Evolutionary conservation across 2,888 invertebrate genomes (phyloP).

Genomic region (Mallateleia sp.): DNA sequence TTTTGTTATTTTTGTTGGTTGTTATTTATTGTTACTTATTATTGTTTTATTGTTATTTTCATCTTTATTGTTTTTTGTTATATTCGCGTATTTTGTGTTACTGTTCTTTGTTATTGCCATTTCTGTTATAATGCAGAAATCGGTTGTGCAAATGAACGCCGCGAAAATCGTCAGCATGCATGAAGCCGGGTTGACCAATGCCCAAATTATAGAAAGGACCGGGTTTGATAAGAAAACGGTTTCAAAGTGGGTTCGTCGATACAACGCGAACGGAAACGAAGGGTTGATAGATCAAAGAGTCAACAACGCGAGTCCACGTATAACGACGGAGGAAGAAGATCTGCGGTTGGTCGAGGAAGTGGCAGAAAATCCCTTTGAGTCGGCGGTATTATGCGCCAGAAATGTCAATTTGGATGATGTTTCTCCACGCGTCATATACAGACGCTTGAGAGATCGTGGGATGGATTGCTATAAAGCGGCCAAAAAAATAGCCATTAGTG

Average conservation of each 20-base stretch:
- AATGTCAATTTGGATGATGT: no score
- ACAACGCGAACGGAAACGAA: background rate
- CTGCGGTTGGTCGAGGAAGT: conserved; percentile 24
- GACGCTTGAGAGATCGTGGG: conserved; percentile 31
- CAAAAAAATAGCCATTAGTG: no score
- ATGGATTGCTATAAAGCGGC: no score
- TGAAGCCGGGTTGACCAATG: background rate
- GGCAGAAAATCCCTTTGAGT: conserved; percentile 28
- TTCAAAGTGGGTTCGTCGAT: conserved; percentile 15
- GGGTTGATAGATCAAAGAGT: background rate
- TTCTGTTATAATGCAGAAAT: conserved; percentile 15
- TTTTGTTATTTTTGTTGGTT: no score
- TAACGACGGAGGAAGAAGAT: conserved; percentile 30
- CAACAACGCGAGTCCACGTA: background rate
- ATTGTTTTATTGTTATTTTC: no score
- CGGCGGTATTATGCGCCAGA: no score
- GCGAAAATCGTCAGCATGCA: background rate
- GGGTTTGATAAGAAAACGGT: conserved; percentile 1
- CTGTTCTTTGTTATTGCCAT: no score
- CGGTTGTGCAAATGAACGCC: background rate
- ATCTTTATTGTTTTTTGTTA: no score
- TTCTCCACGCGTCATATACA: no score
- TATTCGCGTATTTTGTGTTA: no score
- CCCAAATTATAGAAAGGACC: background rate
- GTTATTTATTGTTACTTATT: no score